Evolutionary conservation across 2,888 invertebrate species (phyloP).

Genomic region (Antheraea assamensis): DNA sequence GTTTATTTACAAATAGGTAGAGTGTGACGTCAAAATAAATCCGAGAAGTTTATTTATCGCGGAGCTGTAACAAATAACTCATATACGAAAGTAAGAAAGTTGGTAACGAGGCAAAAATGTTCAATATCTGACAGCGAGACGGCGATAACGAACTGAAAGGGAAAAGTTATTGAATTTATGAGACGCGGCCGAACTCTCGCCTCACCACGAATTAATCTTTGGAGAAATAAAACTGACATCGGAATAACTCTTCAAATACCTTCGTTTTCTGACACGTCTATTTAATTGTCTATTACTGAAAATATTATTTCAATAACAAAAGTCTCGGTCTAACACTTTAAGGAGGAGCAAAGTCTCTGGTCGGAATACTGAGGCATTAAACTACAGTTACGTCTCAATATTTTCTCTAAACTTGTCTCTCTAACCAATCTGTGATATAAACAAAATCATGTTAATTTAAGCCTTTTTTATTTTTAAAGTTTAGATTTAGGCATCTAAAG

Average conservation of each 20-base stretch:
- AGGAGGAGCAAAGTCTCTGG: too few species aligned
- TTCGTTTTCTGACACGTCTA: not conserved
- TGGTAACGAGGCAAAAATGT: constrained; percentile 12
- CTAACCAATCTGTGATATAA: too few species aligned
- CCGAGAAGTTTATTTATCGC: not conserved
- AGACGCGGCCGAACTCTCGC: not conserved
- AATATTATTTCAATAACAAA: not conserved
- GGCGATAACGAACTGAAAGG: not conserved
- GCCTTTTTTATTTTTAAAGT: too few species aligned
- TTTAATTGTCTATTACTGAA: not conserved
- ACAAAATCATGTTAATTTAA: too few species aligned
- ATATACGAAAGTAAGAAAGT: constrained; percentile 1
- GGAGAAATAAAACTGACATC: not conserved
- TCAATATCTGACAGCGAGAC: constrained; percentile 5
- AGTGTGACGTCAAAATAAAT: not conserved
- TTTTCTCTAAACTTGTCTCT: too few species aligned
- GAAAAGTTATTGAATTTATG: constrained; percentile 8
- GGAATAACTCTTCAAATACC: not conserved
- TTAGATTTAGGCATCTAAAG: too few species aligned
- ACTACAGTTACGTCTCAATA: too few species aligned
- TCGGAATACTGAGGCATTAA: too few species aligned
- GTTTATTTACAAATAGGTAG: not conserved
- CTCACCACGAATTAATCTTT: not conserved
- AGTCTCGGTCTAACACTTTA: too few species aligned
- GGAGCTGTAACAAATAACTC: not conserved